These are phyloP conservation scores for Tuta absoluta DNA, from an alignment of 2,888 invertebrate genomes.

Conservation along the genomic window DNA sequence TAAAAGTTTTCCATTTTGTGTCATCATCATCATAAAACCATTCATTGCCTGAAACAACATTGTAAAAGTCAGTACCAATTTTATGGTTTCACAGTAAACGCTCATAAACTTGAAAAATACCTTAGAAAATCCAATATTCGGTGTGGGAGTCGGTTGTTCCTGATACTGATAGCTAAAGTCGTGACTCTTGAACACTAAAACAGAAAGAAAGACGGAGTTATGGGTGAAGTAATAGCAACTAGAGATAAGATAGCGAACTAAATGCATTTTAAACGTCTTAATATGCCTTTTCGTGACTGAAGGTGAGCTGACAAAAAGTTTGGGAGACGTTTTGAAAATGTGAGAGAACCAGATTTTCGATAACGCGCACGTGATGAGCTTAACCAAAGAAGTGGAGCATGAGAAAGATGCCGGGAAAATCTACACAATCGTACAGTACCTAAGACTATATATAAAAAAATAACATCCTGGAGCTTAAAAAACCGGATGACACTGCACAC, in stretches of 20 bases:
- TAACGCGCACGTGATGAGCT: constrained; percentile 73
- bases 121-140: constrained; percentile 96
- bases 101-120: constrained; percentile 79
- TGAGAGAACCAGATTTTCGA: constrained; percentile 62
- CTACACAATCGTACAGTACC: not conserved
- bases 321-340: constrained; percentile 67
- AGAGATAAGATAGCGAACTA: constrained; percentile 77
- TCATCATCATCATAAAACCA: constrained; percentile 99
- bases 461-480: not conserved
- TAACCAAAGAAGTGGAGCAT: constrained; percentile 66
- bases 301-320: constrained; percentile 74
- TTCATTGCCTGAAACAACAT: constrained; percentile 92
- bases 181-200: constrained; percentile 94
- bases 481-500: not conserved
- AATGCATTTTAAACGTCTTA: constrained; percentile 81
- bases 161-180: constrained; percentile 84
- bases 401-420: constrained; percentile 61
- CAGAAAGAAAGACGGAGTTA: constrained; percentile 80
- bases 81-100: constrained; percentile 50
- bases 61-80: constrained; percentile 50
- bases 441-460: no score
- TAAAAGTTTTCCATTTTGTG: constrained; percentile 97
- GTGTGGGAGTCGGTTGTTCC: constrained; percentile 87
- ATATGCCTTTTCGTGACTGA: constrained; percentile 77
- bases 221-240: constrained; percentile 74